Evolutionary conservation across 2,888 invertebrate genomes (phyloP).

Genomic region (Brachypalpus laphriformis): DNA sequence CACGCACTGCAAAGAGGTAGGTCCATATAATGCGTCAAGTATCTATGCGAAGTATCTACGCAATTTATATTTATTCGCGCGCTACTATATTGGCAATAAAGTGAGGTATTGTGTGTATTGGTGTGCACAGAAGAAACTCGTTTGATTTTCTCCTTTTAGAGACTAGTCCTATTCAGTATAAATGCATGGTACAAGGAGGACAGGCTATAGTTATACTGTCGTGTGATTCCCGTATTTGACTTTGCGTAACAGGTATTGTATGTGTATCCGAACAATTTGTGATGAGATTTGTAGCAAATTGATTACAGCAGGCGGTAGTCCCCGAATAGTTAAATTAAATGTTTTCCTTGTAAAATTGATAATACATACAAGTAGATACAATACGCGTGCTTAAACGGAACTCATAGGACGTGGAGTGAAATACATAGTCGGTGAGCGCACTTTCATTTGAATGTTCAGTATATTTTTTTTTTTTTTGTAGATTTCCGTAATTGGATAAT

Average conservation of each 20-base stretch:
- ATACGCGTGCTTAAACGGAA: neutral
- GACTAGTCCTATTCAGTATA: constrained; percentile 21
- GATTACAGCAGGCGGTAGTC: too few relatives aligned
- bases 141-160: constrained; percentile 55
- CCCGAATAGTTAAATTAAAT: constrained; percentile 27
- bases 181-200: constrained; percentile 51
- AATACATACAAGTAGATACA: too few relatives aligned
- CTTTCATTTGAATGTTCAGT: constrained; percentile 44
- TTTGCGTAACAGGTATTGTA: constrained; percentile 17
- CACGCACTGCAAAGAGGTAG: constrained; percentile 1
- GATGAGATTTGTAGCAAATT: constrained; percentile 60
- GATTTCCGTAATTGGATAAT: constrained; percentile 52
- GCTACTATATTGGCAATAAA: constrained; percentile 15
- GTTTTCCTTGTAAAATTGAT: constrained; percentile 44
- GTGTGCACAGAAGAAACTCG: constrained; percentile 22
- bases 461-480: constrained; percentile 15
- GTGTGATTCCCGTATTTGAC: constrained; percentile 51
- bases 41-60: constrained; percentile 40
- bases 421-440: neutral
- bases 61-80: constrained; percentile 22
- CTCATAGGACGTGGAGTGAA: neutral
- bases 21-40: constrained; percentile 13
- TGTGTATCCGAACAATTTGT: constrained; percentile 33
- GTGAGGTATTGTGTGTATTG: constrained; percentile 1
- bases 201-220: constrained; percentile 3